A percentile compares a stretch with the other conserved stretches of the same genome.
These are phyloP conservation scores for Nasonia longicornis DNA, from an alignment of 1,140 invertebrate genomes.

Conservation along the genomic window DNA sequence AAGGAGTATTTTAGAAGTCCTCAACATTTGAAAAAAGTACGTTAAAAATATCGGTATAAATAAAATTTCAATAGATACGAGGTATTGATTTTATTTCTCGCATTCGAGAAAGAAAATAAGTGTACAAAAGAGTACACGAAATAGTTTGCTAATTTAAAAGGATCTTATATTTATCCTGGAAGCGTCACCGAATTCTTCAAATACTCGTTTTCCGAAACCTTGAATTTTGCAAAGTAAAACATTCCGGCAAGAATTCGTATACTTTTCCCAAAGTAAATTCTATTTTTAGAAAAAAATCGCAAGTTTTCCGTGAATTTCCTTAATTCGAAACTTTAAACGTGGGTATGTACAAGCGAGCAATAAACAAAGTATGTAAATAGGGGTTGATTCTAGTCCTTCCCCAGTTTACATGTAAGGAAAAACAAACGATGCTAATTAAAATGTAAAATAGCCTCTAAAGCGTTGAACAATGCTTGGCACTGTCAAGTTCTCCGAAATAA, in stretches of 20 bases:
- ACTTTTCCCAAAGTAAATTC: background rate
- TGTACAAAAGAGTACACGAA: background rate
- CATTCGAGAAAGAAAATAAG: background rate
- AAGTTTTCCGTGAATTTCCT: background rate
- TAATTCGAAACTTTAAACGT: background rate
- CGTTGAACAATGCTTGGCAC: background rate
- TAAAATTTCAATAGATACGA: background rate
- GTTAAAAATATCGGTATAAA: too few species aligned
- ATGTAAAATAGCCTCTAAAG: background rate
- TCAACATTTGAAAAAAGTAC: too few species aligned
- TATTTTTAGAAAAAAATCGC: background rate
- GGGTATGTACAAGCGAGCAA: background rate
- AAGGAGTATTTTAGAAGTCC: too few species aligned
- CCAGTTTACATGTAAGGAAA: background rate
- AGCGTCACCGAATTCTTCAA: background rate
- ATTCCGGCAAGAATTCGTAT: background rate
- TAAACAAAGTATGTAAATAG: background rate
- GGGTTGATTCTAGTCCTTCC: background rate
- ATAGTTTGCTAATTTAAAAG: background rate
- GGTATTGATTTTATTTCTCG: background rate
- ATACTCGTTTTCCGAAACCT: background rate
- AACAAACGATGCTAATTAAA: background rate
- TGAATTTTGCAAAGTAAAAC: background rate
- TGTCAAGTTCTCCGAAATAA: background rate
- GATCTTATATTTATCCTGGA: slow-evolving; percentile 6